Conservation (phyloP, 2,797 vertebrate genomes). For the Taeniopygia guttata region DNA sequence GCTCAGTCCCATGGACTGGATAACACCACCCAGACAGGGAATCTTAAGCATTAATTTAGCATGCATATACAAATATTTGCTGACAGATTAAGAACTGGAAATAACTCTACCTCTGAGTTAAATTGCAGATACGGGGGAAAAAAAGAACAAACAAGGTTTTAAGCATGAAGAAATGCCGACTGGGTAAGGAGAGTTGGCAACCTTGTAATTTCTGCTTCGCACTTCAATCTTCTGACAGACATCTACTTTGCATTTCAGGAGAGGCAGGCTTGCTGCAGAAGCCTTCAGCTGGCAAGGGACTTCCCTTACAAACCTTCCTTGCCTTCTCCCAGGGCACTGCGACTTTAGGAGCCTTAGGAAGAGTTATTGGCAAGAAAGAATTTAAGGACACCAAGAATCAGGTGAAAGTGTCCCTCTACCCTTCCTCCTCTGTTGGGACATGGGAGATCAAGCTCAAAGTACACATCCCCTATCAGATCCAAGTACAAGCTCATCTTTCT, state of each 20-base stretch:
- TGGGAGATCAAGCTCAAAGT: neutral
- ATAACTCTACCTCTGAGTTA: neutral
- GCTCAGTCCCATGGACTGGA: neutral
- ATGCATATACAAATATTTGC: neutral
- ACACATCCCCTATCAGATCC: neutral
- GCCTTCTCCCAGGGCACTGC: neutral
- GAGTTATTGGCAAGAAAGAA: neutral
- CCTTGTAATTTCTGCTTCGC: neutral
- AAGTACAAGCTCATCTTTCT: neutral
- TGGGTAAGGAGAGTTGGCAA: neutral
- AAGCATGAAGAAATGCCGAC: neutral
- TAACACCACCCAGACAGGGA: neutral
- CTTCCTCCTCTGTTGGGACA: neutral
- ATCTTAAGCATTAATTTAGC: neutral
- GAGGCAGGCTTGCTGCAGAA: neutral
- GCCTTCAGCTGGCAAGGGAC: neutral
- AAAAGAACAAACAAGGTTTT: rapidly evolving
- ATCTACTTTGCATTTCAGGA: neutral
- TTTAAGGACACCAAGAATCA: neutral
- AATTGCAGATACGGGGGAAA: rapidly evolving
- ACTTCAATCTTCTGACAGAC: neutral
- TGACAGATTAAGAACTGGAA: neutral
- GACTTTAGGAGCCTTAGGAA: neutral
- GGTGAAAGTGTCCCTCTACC: neutral
- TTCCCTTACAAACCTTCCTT: neutral